Evolutionary conservation across 2,888 invertebrate species (phyloP), one percentile per base, ranked within the genome.

Genomic region (Drosophila crucigera): DNA sequence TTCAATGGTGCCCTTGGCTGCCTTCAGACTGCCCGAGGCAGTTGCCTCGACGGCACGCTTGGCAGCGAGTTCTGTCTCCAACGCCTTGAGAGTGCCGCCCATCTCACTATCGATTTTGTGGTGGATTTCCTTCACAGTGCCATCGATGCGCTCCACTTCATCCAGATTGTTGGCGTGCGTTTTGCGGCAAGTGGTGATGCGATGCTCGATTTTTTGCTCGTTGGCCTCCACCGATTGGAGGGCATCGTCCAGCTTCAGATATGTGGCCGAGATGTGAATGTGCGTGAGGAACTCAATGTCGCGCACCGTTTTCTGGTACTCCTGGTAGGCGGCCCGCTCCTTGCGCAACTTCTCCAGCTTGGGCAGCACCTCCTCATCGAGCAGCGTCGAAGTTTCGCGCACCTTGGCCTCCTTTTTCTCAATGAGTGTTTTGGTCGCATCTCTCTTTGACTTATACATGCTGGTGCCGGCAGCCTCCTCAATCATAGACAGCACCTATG

Each of bases 381-480:
- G 94, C 58, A 97, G 94, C 74, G 95, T 94, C 92, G 97, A 96
- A 31, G 99, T 96, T 92, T 99, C 98, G 39, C 95, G 94, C 1
- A 99, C 94, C 92, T 98, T 98, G 1, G 95, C 95, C 92, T 99
- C 98, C 92, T 99, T 99, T 91, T 97, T 98, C 76, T 97, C 97
- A 67, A 99, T 97, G 0, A 97, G 96, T 91, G 96, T 97, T 78
- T 97, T 95, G 0, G 98, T 97, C 5, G 95, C 95, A 89, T 97
- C 96, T 82, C 97, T 97, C 93, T 99, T 99, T 1, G 96, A 95
- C 93, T 99, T 99, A 92, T 99, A 99, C 96, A 99, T 96, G 87
- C 97, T 96, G 0, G 99, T 99, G 2, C 99, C 99, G 0, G 99
- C 99, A 10, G 99, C 99, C 94, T 99, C 99, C 94, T 99, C 99